Base-by-base conservation (phyloP, 2,113 vertebrate species). In the Tiliqua scincoides region DNA sequence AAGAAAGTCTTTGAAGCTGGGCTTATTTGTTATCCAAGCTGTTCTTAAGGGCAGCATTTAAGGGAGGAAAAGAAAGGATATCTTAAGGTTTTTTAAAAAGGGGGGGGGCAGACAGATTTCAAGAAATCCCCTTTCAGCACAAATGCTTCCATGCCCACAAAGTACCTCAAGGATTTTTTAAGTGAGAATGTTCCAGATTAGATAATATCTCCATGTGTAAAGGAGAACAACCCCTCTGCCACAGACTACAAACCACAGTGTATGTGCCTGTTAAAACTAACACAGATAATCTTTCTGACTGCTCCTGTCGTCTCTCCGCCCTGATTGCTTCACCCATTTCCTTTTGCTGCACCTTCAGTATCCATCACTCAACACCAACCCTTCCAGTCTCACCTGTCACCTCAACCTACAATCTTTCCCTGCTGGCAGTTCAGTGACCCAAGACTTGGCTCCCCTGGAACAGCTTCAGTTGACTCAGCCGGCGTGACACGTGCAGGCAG, bases 371-470 rank as follows among this genome's bases (percentile, higher is more conserved):
- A 68, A n/a, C n/a, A 62, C 48, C 72, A 82, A 43, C 48, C 35
- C 30, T 75, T 77, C 48, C 8, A 76, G 30, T 76, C 20, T 70
- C 63, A 43, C 25, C n/a, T 43, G 85, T 73, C 71, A 68, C 54
- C 71, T 82, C 43, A 74, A 30, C 40, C 43, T 14, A 74, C 32
- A 40, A 25, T 73, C 43, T 52, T 68, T 76, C 35, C 17, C 27
- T 37, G 67, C 30, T 82, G 63, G 52, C 12, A 30, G 48, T n/a
- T 68, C 32, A 30, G 76, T 72, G 85, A 75, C 52, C 62, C 35
- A 75, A 75, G 61, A 87, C 62, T 35, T 61, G 62, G 48, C 86
- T 82, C 48, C 65, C 78, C 79, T 81, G 43, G 1, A 43, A 61
- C 20, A 78, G 15, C 61, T 73, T 81, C 14, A 30, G 35, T 59